Percentiles rank a stretch among this genome's conserved stretches.
phyloP scores from a whole-genome alignment of 2,797 vertebrate genomes.

The Huso huso region DNA sequence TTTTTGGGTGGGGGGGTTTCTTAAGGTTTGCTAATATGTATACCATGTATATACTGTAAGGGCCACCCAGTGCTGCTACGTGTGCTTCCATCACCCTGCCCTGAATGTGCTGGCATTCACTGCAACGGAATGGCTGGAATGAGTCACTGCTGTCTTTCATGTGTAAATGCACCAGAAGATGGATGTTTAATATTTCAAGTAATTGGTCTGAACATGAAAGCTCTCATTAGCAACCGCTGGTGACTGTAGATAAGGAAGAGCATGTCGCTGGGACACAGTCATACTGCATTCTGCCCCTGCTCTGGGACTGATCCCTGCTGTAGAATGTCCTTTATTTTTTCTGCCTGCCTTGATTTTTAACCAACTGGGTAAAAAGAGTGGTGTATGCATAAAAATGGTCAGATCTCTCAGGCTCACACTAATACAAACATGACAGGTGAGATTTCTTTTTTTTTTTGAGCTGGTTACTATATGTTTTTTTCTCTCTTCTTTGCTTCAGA shows the following conservation, averaged over 20 bases:
- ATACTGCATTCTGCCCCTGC: background rate
- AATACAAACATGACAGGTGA: background rate
- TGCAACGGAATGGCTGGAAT: slow-evolving; percentile 22
- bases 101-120: slow-evolving; percentile 21
- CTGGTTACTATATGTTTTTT: slow-evolving; percentile 1
- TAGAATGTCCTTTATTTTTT: background rate
- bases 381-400: background rate
- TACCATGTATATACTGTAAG: slow-evolving; percentile 19
- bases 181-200: slow-evolving; percentile 58
- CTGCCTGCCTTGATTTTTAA: background rate
- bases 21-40: slow-evolving; percentile 23
- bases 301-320: too few species aligned
- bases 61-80: background rate
- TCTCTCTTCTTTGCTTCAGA: slow-evolving; percentile 3
- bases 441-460: background rate
- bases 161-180: slow-evolving; percentile 59
- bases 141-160: slow-evolving; percentile 56
- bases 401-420: background rate
- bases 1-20: background rate
- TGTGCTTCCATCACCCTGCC: slow-evolving; percentile 14
- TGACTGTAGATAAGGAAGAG: slow-evolving; percentile 46
- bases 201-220: slow-evolving; percentile 58
- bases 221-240: slow-evolving; percentile 54
- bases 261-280: slow-evolving; percentile 4
- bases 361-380: background rate